Percentiles rank a stretch among this genome's conserved stretches.
Evolutionary conservation across 2,113 vertebrate species (phyloP).

Genomic region (Solenodon paradoxus): DNA sequence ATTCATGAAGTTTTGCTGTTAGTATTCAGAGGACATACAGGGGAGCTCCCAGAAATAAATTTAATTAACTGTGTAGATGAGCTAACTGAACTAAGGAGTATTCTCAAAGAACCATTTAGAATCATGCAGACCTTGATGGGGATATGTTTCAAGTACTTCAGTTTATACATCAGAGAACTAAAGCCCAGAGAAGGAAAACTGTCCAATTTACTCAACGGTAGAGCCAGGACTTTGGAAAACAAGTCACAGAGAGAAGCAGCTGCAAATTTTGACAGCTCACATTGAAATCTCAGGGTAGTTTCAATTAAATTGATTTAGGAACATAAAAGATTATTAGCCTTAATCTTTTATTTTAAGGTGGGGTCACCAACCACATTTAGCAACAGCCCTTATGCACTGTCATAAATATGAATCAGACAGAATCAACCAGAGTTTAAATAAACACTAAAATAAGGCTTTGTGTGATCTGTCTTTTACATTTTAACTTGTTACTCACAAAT

Average conservation of each 20-base stretch:
- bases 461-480: not conserved
- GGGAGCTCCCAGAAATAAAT: not conserved
- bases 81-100: not conserved
- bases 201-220: not conserved
- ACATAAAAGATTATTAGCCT: not conserved
- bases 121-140: not conserved
- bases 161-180: not conserved
- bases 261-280: not conserved
- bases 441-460: not conserved
- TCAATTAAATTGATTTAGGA: not conserved
- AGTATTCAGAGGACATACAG: not conserved
- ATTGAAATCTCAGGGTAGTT: not conserved
- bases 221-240: not conserved
- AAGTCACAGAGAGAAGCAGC: not conserved
- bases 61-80: not conserved
- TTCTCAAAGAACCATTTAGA: not conserved
- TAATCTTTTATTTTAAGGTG: slow-evolving; percentile 22
- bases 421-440: not conserved
- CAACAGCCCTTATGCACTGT: not conserved
- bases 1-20: not conserved
- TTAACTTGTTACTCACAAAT: too few species aligned
- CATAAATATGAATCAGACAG: slow-evolving; percentile 3
- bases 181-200: not conserved
- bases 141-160: not conserved
- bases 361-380: not conserved